Evolutionary conservation across 2,888 invertebrate genomes (phyloP).

Genomic region (Agonum fuliginosum): DNA sequence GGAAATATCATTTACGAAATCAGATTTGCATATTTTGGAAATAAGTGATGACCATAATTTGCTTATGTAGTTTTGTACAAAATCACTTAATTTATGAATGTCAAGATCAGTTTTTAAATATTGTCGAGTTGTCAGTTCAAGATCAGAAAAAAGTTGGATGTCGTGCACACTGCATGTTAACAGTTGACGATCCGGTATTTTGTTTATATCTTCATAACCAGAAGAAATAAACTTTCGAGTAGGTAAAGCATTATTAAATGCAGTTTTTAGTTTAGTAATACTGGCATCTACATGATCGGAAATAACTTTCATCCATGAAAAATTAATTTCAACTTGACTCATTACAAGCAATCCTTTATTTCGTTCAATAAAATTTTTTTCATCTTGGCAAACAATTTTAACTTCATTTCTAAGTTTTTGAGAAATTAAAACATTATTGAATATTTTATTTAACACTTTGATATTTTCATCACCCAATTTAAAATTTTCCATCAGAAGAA

Average conservation of each 20-base stretch:
- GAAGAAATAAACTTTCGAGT: neutral
- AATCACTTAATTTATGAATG: neutral
- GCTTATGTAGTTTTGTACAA: neutral
- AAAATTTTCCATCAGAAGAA: neutral
- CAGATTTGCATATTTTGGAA: neutral
- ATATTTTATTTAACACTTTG: neutral
- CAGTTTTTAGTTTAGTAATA: neutral
- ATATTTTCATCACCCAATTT: neutral
- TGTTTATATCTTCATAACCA: neutral
- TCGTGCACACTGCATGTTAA: neutral
- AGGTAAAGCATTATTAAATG: neutral
- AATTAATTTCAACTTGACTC: neutral
- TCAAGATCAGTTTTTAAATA: neutral
- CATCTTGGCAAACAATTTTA: neutral
- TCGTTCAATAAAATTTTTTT: neutral
- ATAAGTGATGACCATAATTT: neutral
- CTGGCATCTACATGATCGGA: neutral
- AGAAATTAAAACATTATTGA: neutral
- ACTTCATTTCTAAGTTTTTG: slow-evolving; percentile 10
- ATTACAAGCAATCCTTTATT: neutral
- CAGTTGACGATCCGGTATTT: neutral
- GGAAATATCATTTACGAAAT: neutral
- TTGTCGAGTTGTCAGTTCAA: neutral
- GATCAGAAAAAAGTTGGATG: slow-evolving; percentile 4
- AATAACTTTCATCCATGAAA: slow-evolving; percentile 7